Base-by-base conservation (phyloP, 2,797 vertebrate genomes). In the Cercopithecus neglectus region DNA sequence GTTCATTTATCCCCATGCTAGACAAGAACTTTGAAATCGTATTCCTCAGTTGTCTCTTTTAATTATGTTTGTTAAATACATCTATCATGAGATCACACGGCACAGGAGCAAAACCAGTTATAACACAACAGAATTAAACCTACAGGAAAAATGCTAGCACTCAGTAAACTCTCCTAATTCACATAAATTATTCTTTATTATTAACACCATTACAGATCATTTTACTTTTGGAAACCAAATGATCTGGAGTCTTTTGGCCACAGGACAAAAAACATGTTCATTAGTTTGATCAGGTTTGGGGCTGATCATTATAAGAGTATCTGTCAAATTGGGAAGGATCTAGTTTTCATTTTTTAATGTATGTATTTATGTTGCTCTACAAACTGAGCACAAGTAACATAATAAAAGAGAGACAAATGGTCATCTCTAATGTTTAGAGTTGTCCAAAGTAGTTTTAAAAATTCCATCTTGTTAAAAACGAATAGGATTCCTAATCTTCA, bases 31-130 rank as follows among this genome's bases (percentile, higher is more conserved):
- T 79, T 36, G 88, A 89, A 91, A 95, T 17, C 92, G 39, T 64
- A 70, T 89, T 39, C 57, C 36, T 91, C 83, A 64, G 57, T 80
- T 97, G 39, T 84, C 57, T 84, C 75, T 82, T 50, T 92, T 93
- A 96, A 93, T 67, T 96, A 30, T 82, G 94, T 96, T 94, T 91
- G 48, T 97, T 94, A 97, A 97, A 95, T 83, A 36, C 61, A 92
- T 92, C 53, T 89, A 61, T 83, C 39, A 14, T 89, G 92, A 97
- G 39, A 79, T 95, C 61, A 86, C 1, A 86, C 90, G 55, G 33
- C 72, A 92, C 19, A 93, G 50, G 26, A 92, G n/a, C 67, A 92
- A 97, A 97, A 94, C 39, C 90, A 95, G 70, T 96, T 82, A 97
- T 9, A 95, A 72, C 1, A 90, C 84, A 95, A 96, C 55, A 59